Evolutionary conservation across 2,888 invertebrate genomes (phyloP).

Genomic region (Melanotus villosus): DNA sequence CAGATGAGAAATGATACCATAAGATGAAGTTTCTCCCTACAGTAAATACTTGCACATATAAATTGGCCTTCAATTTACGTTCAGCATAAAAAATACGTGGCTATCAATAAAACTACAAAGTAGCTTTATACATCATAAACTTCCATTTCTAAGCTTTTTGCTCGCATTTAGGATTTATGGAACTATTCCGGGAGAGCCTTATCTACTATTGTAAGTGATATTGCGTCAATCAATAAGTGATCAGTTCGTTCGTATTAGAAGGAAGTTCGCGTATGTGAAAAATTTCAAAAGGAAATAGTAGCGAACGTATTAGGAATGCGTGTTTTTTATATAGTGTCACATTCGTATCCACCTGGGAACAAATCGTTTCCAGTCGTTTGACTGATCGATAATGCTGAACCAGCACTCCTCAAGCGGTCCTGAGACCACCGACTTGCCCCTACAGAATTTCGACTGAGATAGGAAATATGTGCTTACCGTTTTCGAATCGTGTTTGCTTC

Average conservation of each 20-base stretch:
- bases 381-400: conserved; percentile 48
- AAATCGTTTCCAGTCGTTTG: conserved; percentile 48
- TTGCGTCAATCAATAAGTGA: conserved; percentile 32
- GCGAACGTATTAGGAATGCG: conserved; percentile 42
- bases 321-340: conserved; percentile 43
- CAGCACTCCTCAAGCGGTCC: conserved; percentile 36
- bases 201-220: conserved; percentile 22
- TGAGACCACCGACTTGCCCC: conserved; percentile 36
- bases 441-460: conserved; percentile 32
- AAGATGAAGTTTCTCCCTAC: background rate
- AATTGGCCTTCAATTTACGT: conserved; percentile 10
- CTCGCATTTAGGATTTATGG: conserved; percentile 27
- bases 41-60: conserved; percentile 5
- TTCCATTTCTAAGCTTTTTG: conserved; percentile 26
- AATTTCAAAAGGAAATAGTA: conserved; percentile 29
- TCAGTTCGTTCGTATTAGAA: conserved; percentile 13
- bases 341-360: conserved; percentile 47
- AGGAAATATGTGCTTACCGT: background rate
- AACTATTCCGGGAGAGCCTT: conserved; percentile 19
- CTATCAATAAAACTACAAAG: conserved; percentile 22
- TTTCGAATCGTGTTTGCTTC: background rate
- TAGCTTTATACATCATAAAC: conserved; percentile 23
- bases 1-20: background rate
- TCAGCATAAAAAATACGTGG: conserved; percentile 9
- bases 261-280: conserved; percentile 19